Percentiles rank a stretch among this genome's conserved stretches.
These are phyloP conservation scores for Streptopelia turtur DNA, from an alignment of 2,797 vertebrate genomes.

Conservation along the genomic window DNA sequence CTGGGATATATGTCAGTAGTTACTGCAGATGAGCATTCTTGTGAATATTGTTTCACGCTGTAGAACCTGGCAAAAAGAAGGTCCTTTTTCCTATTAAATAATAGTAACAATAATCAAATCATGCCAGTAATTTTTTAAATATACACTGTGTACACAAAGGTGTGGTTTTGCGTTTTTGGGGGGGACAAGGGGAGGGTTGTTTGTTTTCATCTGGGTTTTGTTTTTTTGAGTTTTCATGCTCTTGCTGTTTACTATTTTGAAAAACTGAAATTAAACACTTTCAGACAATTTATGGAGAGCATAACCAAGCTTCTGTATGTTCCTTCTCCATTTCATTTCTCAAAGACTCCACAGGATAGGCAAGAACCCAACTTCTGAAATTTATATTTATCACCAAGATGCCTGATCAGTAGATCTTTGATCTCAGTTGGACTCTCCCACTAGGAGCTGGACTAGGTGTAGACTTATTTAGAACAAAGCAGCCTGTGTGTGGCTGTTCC, in stretches of 20 bases:
- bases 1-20: not conserved
- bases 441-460: not conserved
- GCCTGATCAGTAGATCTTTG: conserved; percentile 22
- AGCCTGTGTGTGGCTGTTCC: not conserved
- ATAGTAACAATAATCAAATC: not conserved
- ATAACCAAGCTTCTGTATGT: not conserved
- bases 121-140: not conserved
- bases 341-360: not conserved
- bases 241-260: not conserved
- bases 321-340: not conserved
- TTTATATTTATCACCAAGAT: conserved; percentile 29
- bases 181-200: accelerated
- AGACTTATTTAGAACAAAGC: conserved; percentile 38
- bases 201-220: not conserved
- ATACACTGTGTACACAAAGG: accelerated
- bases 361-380: conserved; percentile 17
- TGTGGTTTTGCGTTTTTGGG: not conserved
- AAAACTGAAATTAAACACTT: not conserved
- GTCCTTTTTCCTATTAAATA: not conserved
- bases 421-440: conserved; percentile 15
- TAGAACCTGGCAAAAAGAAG: not conserved
- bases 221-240: not conserved
- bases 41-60: not conserved
- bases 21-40: not conserved
- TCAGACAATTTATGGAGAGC: not conserved